Conservation (phyloP, 2,888 invertebrate genomes). For the Dasysyrphus albostriatus region DNA sequence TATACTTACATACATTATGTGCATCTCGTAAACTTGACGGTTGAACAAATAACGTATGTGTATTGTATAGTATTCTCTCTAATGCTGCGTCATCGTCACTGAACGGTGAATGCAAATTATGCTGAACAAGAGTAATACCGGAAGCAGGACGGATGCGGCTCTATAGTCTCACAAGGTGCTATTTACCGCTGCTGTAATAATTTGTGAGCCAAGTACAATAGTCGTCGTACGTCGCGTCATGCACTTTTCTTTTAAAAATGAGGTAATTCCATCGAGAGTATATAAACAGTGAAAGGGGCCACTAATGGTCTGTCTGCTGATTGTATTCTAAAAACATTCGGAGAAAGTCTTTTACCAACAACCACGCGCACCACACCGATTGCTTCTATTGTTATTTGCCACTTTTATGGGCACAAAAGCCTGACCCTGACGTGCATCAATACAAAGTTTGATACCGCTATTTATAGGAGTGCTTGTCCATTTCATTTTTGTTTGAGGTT, state of each 20-base stretch:
- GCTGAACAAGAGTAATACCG: constrained; percentile 32
- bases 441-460: background rate
- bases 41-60: constrained; percentile 32
- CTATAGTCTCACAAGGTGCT: constrained; percentile 11
- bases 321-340: constrained; percentile 41
- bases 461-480: constrained; percentile 51
- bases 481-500: constrained; percentile 1
- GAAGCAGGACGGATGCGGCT: constrained; percentile 54
- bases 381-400: constrained; percentile 12
- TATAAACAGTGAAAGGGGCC: constrained; percentile 57
- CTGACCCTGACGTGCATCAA: constrained; percentile 6
- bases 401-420: constrained; percentile 8
- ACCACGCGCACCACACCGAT: background rate
- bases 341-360: constrained; percentile 57
- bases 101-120: constrained; percentile 57
- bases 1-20: background rate
- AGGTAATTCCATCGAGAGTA: constrained; percentile 49
- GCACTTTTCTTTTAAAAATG: constrained; percentile 48
- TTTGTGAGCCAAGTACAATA: constrained; percentile 38
- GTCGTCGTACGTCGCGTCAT: background rate
- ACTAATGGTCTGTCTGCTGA: constrained; percentile 6
- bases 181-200: background rate
- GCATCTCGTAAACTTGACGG: constrained; percentile 44
- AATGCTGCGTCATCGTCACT: background rate
- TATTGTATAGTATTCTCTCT: constrained; percentile 1